phyloP scores from a whole-genome alignment of 2,888 invertebrate species.

The Baronia brevicornis region DNA sequence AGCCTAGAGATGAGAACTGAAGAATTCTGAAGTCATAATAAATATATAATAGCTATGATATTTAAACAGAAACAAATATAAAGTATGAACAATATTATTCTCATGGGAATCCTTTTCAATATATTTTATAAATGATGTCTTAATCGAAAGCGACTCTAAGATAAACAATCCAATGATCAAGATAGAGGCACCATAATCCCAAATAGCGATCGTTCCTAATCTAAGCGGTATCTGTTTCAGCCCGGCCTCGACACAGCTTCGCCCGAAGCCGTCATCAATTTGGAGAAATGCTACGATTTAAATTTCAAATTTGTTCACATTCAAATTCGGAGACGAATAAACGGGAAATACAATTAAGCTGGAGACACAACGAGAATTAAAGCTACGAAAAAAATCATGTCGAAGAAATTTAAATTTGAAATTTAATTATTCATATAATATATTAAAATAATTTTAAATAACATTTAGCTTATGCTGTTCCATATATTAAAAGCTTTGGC shows the following conservation, averaged over 20 bases:
- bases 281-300: constrained; percentile 31
- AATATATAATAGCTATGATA: too few relatives aligned
- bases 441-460: neutral
- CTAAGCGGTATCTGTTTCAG: constrained; percentile 22
- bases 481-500: too few relatives aligned
- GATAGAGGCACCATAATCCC: constrained; percentile 20
- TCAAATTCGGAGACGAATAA: constrained; percentile 15
- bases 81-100: too few relatives aligned
- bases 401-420: too few relatives aligned
- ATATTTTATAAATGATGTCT: constrained; percentile 19
- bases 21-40: too few relatives aligned
- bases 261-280: constrained; percentile 26
- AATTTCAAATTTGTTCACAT: constrained; percentile 35
- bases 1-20: too few relatives aligned
- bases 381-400: too few relatives aligned
- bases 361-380: constrained; percentile 5
- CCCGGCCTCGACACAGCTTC: constrained; percentile 11
- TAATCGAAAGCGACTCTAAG: constrained; percentile 11
- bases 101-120: constrained; percentile 22
- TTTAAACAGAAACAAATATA: too few relatives aligned
- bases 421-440: neutral
- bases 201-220: constrained; percentile 24
- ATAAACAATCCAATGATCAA: constrained; percentile 15
- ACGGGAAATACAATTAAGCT: constrained; percentile 7
- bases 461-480: too few relatives aligned